Evolutionary conservation across 2,113 vertebrate genomes (phyloP).

Genomic region (Nycticebus coucang): DNA sequence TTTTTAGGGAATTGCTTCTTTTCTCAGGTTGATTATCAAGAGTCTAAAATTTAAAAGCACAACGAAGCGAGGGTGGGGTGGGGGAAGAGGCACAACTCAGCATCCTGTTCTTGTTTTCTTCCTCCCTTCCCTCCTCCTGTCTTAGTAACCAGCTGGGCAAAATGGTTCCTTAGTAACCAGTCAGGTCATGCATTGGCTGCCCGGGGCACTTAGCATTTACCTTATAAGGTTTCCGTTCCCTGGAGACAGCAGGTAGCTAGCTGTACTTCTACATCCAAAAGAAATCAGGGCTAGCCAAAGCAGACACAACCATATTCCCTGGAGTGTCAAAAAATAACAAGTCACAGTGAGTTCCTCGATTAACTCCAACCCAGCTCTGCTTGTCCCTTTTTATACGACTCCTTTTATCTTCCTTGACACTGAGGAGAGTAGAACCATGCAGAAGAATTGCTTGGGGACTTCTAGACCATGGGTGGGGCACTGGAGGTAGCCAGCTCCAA

Average conservation of each 20-base stretch:
- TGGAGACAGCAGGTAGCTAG: not conserved
- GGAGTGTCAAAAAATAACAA: conserved; percentile 15
- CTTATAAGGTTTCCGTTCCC: conserved; percentile 33
- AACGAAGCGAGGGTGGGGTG: conserved; percentile 56
- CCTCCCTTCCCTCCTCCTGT: conserved; percentile 22
- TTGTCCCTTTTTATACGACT: not conserved
- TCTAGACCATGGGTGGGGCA: not conserved
- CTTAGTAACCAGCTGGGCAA: conserved; percentile 71
- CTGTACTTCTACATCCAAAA: not conserved
- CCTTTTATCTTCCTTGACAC: not conserved
- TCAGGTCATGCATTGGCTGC: conserved; percentile 72
- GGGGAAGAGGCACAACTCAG: not conserved
- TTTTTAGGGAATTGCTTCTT: conserved; percentile 63
- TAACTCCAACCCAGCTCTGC: not conserved
- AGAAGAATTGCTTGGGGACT: not conserved
- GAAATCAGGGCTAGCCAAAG: conserved; percentile 31
- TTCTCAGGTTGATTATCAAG: conserved; percentile 64
- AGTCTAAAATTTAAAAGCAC: conserved; percentile 72
- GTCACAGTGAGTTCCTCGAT: not conserved
- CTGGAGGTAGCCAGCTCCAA: not conserved
- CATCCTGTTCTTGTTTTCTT: conserved; percentile 17
- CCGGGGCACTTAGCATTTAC: conserved; percentile 63
- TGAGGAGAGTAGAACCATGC: not conserved
- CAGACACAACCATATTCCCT: not conserved
- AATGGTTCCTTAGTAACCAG: conserved; percentile 81